Percentiles rank a stretch among this genome's conserved stretches.
These are phyloP conservation scores for Tineola bisselliella DNA, from an alignment of 2,888 invertebrate species.

Conservation along the genomic window DNA sequence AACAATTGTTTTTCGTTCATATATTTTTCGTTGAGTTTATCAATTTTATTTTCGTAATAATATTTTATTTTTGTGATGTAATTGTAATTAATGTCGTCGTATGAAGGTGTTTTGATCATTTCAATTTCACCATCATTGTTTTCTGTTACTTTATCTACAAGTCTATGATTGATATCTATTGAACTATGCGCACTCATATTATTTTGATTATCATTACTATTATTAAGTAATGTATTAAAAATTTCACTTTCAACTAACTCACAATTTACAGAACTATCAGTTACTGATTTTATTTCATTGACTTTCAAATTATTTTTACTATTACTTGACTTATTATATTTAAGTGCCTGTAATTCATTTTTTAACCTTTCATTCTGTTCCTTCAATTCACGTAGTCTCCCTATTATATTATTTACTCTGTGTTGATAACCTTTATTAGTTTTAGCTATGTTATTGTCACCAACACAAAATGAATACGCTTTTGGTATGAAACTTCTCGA, in stretches of 20 bases:
- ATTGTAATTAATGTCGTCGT: neutral
- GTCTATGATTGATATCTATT: neutral
- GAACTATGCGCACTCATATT: neutral
- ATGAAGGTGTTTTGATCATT: neutral
- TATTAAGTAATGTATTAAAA: neutral
- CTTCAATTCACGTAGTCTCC: constrained; percentile 50
- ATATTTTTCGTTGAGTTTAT: neutral
- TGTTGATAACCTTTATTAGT: constrained; percentile 24
- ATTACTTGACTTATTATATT: neutral
- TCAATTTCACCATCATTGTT: neutral
- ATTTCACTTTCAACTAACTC: neutral
- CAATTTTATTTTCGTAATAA: neutral
- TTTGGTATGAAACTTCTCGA: neutral
- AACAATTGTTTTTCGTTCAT: constrained; percentile 17
- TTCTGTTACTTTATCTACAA: neutral
- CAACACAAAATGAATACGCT: neutral
- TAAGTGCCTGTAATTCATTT: constrained; percentile 32
- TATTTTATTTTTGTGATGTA: neutral
- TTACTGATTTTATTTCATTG: neutral
- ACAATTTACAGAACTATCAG: neutral
- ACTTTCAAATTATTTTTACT: neutral
- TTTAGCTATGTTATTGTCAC: neutral
- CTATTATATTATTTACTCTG: constrained; percentile 42
- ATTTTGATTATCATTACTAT: neutral
- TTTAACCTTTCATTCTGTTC: constrained; percentile 41